Percentiles rank a stretch among this genome's conserved stretches.
These are phyloP conservation scores for Eueremaeus valkanovi DNA, from an alignment of 2,888 invertebrate species.

Conservation along the genomic window DNA sequence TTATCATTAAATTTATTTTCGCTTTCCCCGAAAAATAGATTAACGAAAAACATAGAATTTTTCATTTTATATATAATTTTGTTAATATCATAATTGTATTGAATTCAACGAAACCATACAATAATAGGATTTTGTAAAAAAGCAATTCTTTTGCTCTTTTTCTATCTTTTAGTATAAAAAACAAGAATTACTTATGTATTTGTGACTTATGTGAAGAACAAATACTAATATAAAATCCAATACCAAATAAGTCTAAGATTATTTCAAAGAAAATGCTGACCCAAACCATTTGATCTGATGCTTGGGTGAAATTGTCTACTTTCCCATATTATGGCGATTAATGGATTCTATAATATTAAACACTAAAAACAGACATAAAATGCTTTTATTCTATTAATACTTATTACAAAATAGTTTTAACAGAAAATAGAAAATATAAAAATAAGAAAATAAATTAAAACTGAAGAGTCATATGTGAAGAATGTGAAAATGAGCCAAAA, in stretches of 20 bases:
- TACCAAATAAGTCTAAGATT: background rate
- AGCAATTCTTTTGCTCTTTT: no score
- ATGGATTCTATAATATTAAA: background rate
- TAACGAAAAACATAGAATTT: no score
- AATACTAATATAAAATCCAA: background rate
- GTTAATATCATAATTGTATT: no score
- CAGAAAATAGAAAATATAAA: background rate
- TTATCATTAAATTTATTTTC: no score
- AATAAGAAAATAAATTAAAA: background rate
- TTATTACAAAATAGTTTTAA: background rate
- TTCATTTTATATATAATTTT: no score
- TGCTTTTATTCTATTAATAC: background rate
- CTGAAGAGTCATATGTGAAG: background rate
- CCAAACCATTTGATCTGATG: background rate
- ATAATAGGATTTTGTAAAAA: background rate
- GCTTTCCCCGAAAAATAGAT: no score
- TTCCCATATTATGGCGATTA: background rate
- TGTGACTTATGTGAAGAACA: no score
- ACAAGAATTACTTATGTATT: no score
- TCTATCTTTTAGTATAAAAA: no score
- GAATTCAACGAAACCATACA: background rate
- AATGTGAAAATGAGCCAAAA: background rate
- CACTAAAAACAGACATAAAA: background rate
- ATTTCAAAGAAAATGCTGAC: background rate
- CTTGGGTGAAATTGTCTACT: background rate